phyloP scores from a whole-genome alignment of 64 coral and sea anemone species.

The Cladopsammia gracilis region DNA sequence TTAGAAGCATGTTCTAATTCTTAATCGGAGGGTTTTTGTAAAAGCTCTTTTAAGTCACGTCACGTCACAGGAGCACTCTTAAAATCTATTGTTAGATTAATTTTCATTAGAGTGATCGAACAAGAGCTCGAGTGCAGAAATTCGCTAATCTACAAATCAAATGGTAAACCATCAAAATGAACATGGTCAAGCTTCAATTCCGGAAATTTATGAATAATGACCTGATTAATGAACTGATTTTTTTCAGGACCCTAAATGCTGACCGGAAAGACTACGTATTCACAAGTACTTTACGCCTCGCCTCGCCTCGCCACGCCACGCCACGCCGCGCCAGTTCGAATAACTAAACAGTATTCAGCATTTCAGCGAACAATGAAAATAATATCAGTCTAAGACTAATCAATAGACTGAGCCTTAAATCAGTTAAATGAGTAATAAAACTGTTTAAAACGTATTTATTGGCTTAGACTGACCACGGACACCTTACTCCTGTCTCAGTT shows the following conservation, averaged over 20 bases:
- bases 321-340: no score
- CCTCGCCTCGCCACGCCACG: no score
- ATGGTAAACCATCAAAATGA: slow-evolving; percentile 5
- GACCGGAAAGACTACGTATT: slow-evolving; percentile 32
- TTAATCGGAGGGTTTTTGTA: not conserved
- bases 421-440: not conserved
- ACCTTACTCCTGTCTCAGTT: not conserved
- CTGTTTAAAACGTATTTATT: not conserved
- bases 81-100: not conserved
- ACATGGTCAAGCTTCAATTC: not conserved
- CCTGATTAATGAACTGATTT: slow-evolving; percentile 1
- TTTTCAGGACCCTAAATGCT: not conserved
- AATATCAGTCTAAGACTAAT: no score
- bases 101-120: not conserved
- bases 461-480: not conserved
- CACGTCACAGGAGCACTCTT: not conserved
- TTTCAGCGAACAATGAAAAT: no score
- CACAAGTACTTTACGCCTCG: slow-evolving; percentile 39
- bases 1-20: not conserved
- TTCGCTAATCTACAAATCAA: slow-evolving; percentile 26
- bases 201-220: slow-evolving; percentile 1
- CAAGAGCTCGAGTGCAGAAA: not conserved
- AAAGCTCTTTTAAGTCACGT: not conserved
- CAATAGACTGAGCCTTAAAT: not conserved
- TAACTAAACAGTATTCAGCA: no score